Evolutionary conservation across 1,140 invertebrate species (phyloP), one percentile per base, ranked within the genome.

Genomic region (Solen grandis): DNA sequence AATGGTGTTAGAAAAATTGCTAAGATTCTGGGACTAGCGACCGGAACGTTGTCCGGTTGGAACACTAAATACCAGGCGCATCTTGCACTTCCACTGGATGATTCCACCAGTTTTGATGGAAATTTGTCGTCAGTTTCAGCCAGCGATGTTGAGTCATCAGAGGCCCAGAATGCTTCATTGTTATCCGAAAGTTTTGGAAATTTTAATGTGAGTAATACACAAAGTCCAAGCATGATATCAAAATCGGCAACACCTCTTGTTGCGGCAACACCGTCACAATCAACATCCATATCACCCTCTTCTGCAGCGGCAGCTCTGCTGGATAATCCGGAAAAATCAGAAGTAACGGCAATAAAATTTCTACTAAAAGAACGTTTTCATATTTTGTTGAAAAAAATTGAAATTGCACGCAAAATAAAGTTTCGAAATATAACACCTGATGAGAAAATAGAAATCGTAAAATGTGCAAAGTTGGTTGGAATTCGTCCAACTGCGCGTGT

Each of bases 31-130:
- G 76, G 68, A 38, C 50, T 79, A 4, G 76, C 76, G 31, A 79
- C 76, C 0, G 76, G 76, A 57, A 79, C 76, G 19, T 52, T 79
- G n/a, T 79, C 76, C 33, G 76, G 76, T 33, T 79, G 76, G 76
- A 79, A 62, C 31, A 70, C 76, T 35, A 79, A 79, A 52, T 79
- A 62, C 27, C 76, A 75, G 33, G 35, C 36, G 16, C 33, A 54
- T 35, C 72, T 75, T 0, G 29, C 22, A 8, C 13, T 75, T 25
- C 29, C 57, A 22, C n/a, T 60, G 57, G 57, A 60, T 27, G 57
- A 60, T 13, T 60, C 57, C 14, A 14, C 41, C 41, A 46, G 41
- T 46, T 19, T 46, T 10, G 41, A 46, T 46, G 41, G 41, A 10
- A n/a, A n/a, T n/a, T n/a, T n/a, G n/a, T 10, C 19, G 8, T 10